Conservation (phyloP, 92 coral and sea anemone species). For the Blastomussa wellsi region DNA sequence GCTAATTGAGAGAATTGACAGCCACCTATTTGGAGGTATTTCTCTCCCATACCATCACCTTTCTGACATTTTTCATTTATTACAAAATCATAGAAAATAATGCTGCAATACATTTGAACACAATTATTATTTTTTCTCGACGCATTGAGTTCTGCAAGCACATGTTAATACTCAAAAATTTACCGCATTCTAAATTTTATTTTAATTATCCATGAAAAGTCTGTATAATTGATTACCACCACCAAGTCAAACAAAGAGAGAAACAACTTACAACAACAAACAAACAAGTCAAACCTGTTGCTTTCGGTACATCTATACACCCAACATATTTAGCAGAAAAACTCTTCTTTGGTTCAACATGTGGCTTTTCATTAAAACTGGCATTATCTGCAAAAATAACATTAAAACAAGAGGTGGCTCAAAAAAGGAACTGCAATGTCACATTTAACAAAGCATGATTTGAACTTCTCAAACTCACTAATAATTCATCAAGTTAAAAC, state of each 20-base stretch:
- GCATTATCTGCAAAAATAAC: conserved; percentile 74
- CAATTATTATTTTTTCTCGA: no score
- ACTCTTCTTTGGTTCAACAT: conserved; percentile 81
- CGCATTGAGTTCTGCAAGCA: no score
- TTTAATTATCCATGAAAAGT: not conserved
- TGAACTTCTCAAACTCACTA: no score
- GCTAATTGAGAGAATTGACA: no score
- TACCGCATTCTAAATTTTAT: not conserved
- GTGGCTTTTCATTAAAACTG: conserved; percentile 95
- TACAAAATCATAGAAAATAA: no score
- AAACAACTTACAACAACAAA: not conserved
- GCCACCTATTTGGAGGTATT: no score
- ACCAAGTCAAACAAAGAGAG: not conserved
- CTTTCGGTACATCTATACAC: conserved; percentile 76
- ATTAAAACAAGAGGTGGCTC: no score
- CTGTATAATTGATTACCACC: not conserved
- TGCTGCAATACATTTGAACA: no score
- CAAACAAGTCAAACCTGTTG: conserved; percentile 68
- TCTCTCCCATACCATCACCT: no score
- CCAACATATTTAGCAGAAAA: conserved; percentile 94
- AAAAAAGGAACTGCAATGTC: not conserved
- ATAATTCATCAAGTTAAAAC: no score
- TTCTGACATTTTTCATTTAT: no score
- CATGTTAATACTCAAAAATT: no score
- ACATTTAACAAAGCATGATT: not conserved